These are phyloP conservation scores for Murina feae DNA, from an alignment of 2,113 vertebrate species.

Conservation along the genomic window DNA sequence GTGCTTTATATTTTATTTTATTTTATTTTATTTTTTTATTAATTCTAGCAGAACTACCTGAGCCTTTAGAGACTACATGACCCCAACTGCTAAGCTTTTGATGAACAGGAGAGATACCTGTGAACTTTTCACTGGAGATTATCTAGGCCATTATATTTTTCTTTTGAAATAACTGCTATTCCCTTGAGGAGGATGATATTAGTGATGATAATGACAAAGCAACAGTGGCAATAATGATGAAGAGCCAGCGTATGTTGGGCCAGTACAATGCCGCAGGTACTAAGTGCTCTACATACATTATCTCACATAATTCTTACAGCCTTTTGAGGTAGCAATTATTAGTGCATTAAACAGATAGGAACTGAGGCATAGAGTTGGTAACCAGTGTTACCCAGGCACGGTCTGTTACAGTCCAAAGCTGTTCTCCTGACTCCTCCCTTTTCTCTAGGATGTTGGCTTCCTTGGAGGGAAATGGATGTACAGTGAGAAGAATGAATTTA, in stretches of 20 bases:
- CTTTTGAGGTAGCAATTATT: not conserved
- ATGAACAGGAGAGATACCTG: not conserved
- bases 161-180: conserved; percentile 2
- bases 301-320: conserved; percentile 36
- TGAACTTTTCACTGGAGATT: not conserved
- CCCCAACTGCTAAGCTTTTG: conserved; percentile 4
- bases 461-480: not conserved
- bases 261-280: not conserved
- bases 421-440: not conserved
- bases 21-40: conserved; percentile 44
- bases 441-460: not conserved
- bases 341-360: not conserved
- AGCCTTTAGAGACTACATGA: conserved; percentile 43
- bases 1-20: conserved; percentile 64
- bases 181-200: not conserved
- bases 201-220: not conserved
- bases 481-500: not conserved
- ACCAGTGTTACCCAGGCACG: not conserved
- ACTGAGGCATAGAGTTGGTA: not conserved
- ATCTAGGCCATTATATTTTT: not conserved
- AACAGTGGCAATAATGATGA: not conserved
- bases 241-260: not conserved
- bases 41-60: conserved; percentile 53
- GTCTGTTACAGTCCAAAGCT: not conserved
- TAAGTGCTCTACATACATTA: not conserved